Evolutionary conservation across 2,888 invertebrate genomes (phyloP).

Genomic region (Malachius bipustulatus): DNA sequence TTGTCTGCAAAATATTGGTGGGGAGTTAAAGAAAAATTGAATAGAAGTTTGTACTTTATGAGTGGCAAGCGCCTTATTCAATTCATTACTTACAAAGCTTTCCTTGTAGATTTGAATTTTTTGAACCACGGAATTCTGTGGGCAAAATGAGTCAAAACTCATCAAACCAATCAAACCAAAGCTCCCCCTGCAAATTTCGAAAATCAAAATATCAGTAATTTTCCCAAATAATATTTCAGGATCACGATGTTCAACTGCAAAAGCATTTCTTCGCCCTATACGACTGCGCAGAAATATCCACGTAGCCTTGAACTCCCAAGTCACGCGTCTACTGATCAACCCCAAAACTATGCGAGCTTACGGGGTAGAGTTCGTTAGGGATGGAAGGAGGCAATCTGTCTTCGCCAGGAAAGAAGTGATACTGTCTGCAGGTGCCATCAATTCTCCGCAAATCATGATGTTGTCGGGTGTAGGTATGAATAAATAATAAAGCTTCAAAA

Average conservation of each 20-base stretch:
- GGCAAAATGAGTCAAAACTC: too few relatives aligned
- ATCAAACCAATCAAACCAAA: not conserved
- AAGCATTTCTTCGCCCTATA: slow-evolving; percentile 73
- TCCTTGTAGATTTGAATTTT: too few relatives aligned
- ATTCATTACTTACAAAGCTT: too few relatives aligned
- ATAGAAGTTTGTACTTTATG: too few relatives aligned
- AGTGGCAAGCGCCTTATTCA: too few relatives aligned
- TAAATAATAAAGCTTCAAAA: too few relatives aligned
- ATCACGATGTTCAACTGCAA: slow-evolving; percentile 75
- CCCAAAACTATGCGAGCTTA: slow-evolving; percentile 61
- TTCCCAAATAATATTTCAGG: too few relatives aligned
- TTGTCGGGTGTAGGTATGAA: slow-evolving; percentile 69
- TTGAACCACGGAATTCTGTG: too few relatives aligned
- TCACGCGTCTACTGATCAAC: slow-evolving; percentile 62
- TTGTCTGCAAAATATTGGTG: not conserved
- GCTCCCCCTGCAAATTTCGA: not conserved
- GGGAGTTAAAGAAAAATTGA: too few relatives aligned
- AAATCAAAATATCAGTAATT: not conserved
- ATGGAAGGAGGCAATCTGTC: slow-evolving; percentile 57
- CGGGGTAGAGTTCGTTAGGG: slow-evolving; percentile 68
- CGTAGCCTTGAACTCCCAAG: slow-evolving; percentile 68
- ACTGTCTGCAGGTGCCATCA: slow-evolving; percentile 81
- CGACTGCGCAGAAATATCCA: slow-evolving; percentile 67
- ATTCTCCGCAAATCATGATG: slow-evolving; percentile 85
- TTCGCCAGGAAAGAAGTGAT: slow-evolving; percentile 74